Base-by-base conservation (phyloP, 2,113 vertebrate genomes). In the Pogona vitticeps region DNA sequence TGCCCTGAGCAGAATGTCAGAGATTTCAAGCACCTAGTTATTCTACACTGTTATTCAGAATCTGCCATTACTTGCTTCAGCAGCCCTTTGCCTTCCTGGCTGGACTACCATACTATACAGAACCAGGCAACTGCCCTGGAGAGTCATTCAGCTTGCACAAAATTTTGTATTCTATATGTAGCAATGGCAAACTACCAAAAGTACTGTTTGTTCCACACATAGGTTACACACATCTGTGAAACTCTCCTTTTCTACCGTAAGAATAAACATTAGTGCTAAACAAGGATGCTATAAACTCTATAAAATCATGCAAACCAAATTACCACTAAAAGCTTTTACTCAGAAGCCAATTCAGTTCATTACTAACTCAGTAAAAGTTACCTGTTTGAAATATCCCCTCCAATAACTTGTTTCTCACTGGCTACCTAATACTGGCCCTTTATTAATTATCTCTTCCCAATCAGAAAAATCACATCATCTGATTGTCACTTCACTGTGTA, bases 321-420 rank as follows among this genome's bases (percentile, higher is more conserved):
- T 10, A 52, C 46, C 46, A 52, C 17, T 36, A 61, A 21, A 36
- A 6, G 38, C 15, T 56, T 58, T 70, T 85, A 58, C 52, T 38
- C n/a, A 70, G n/a, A 63, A 85, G 31, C 21, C 26, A 78, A 21
- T 2, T 14, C 23, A n/a, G 56, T 70, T 58, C 61, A 77, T 75
- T 76, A 42, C 31, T 65, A 42, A 31, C 59, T 83, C 72, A 71
- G 40, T 73, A 67, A 76, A 79, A 21, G 33, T 76, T 56, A 65
- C 58, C 61, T 46, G 9, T 59, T 79, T 59, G 65, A 78, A 86
- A 86, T 79, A 78, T 58, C 42, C n/a, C 63, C 42, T 86, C 78
- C 33, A 46, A 63, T 65, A 65, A 84, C 40, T 65, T 42, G 15
- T 77, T 85, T 85, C 42, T 13, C 76, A n/a, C 56, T 28, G 33